Conservation (phyloP, 2,888 invertebrate species). For the Lumbricus terrestris region DNA sequence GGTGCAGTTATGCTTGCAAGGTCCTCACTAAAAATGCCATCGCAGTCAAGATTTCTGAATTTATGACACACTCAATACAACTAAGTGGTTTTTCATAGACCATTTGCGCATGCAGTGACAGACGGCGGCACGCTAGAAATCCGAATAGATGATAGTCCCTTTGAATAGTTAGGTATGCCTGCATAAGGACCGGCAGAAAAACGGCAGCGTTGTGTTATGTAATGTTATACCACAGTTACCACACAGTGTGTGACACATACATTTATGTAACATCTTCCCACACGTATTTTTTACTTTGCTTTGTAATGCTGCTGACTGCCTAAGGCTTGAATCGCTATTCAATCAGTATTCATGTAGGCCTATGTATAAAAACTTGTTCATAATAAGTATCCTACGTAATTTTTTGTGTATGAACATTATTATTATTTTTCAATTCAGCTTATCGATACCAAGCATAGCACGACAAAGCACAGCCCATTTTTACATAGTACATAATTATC, state of each 20-base stretch:
- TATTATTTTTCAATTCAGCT: too few relatives aligned
- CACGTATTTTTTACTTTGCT: too few relatives aligned
- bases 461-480: too few relatives aligned
- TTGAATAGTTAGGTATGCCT: not conserved
- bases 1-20: not conserved
- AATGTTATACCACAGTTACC: not conserved
- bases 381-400: too few relatives aligned
- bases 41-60: not conserved
- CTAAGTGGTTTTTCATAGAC: not conserved
- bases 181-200: not conserved
- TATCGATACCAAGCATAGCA: too few relatives aligned
- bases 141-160: not conserved
- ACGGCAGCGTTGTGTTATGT: not conserved
- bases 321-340: too few relatives aligned
- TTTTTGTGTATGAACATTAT: too few relatives aligned
- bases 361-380: too few relatives aligned
- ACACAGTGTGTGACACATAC: not conserved
- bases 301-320: too few relatives aligned
- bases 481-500: too few relatives aligned
- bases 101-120: not conserved
- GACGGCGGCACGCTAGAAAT: not conserved
- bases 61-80: not conserved
- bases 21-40: not conserved
- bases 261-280: not conserved
- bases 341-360: too few relatives aligned